phyloP scores from a whole-genome alignment of 2,113 vertebrate genomes.

The Deroptyus accipitrinus region DNA sequence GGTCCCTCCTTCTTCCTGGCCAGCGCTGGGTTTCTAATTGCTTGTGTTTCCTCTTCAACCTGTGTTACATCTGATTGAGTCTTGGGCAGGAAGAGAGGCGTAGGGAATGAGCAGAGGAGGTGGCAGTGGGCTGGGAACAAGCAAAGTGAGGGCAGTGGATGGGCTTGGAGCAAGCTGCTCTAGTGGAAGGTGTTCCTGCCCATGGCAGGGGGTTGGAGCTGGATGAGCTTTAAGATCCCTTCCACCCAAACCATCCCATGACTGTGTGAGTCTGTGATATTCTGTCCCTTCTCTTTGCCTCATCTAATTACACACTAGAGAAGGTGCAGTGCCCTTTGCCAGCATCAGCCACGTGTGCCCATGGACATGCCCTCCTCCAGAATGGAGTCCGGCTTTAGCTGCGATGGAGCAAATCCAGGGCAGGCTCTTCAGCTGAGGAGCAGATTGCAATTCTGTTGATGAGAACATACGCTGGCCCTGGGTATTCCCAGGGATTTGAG shows the following conservation, averaged over 20 bases:
- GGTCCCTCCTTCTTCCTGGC: neutral
- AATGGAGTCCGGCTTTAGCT: neutral
- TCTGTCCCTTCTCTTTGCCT: neutral
- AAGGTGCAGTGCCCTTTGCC: neutral
- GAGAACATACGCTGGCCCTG: neutral
- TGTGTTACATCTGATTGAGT: neutral
- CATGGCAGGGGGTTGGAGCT: neutral
- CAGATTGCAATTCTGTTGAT: conserved; percentile 14
- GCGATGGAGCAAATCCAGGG: neutral
- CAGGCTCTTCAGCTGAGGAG: conserved; percentile 8
- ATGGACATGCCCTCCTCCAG: accelerated
- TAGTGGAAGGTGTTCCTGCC: neutral
- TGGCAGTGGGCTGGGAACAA: neutral
- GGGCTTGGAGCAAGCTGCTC: neutral
- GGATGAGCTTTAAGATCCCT: neutral
- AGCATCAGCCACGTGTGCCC: neutral
- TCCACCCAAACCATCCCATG: neutral
- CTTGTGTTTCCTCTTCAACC: neutral
- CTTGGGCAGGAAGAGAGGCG: neutral
- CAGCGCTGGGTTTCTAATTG: neutral
- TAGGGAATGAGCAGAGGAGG: neutral
- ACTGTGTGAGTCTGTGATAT: accelerated
- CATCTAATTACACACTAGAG: neutral
- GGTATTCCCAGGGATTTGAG: conserved; percentile 32
- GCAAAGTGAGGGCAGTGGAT: accelerated